Evolutionary conservation across 2,888 invertebrate species (phyloP).

Genomic region (Ormyrus nitidulus): DNA sequence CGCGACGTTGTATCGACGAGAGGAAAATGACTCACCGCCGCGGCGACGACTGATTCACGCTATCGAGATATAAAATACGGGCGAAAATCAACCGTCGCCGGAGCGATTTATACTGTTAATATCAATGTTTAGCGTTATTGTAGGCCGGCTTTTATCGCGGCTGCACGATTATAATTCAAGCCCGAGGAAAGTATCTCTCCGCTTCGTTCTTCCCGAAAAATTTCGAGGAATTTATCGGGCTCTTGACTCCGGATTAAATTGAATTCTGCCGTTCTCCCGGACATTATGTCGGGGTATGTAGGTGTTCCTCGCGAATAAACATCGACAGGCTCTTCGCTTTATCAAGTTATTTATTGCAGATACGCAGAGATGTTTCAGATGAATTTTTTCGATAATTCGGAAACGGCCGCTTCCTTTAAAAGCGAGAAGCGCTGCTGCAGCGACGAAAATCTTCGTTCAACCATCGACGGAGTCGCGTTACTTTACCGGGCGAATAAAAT

Average conservation of each 20-base stretch:
- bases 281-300: conserved; percentile 37
- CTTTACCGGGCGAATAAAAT: conserved; percentile 41
- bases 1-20: conserved; percentile 7
- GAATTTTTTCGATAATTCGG: conserved; percentile 46
- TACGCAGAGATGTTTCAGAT: conserved; percentile 19
- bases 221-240: conserved; percentile 46
- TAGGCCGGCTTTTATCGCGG: background rate
- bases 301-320: conserved; percentile 39
- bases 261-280: conserved; percentile 22
- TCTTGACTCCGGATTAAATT: conserved; percentile 47
- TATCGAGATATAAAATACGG: background rate
- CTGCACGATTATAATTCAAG: conserved; percentile 12
- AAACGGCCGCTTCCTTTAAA: background rate
- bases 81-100: conserved; percentile 11
- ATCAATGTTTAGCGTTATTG: too few relatives aligned
- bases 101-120: background rate
- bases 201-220: conserved; percentile 25
- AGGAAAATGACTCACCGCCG: conserved; percentile 44
- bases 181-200: background rate
- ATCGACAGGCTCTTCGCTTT: conserved; percentile 48
- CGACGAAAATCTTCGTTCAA: conserved; percentile 26
- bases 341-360: conserved; percentile 54
- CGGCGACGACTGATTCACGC: conserved; percentile 20
- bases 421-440: background rate
- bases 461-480: conserved; percentile 9